Base-by-base conservation (phyloP, 2,113 vertebrate genomes). In the Pedetes capensis region DNA sequence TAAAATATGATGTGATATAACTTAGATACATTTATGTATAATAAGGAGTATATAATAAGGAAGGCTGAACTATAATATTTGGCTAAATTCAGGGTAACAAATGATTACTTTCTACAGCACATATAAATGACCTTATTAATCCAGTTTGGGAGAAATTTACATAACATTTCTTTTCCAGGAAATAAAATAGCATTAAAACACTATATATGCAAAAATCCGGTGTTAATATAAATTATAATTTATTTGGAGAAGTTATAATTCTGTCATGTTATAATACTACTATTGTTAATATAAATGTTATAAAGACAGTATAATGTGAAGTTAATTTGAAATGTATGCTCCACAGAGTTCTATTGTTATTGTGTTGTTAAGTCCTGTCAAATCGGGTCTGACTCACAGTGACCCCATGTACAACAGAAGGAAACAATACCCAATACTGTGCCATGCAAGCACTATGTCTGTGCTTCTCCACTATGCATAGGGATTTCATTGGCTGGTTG, bases 41-140 rank as follows among this genome's bases (percentile, higher is more conserved):
- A n/a, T 25, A 66, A n/a, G 57, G 17, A 16, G 39, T 93, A 47
- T 93, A 66, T 71, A 96, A 57, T 88, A 93, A 95, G 11, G 61
- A 71, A 96, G 68, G 0, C 0, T 0, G 96, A 85, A 89, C 91
- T n/a, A 87, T 95, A 92, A 86, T 91, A 94, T 82, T 83, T 96
- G 79, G 91, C 92, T 97, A 96, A 97, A 93, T 96, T 97, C 82
- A 87, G 93, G 97, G 53, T 92, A 97, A 86, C 23, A 91, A 47
- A 97, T 93, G 97, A 85, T 90, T 91, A 95, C 69, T 91, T 59
- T 97, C 57, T 44, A 95, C 61, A 96, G 97, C 84, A 97, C 85
- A 97, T 1, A 93, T 64, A 44, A 97, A 97, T 96, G 39, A 89
- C 25, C 34, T 63, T 96, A 97, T 97, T 98, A 96, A 97, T 98